A percentile compares a stretch with the other conserved stretches of the same genome.
Evolutionary conservation across 2,113 vertebrate species (phyloP).

Genomic region (Shinisaurus crocodilurus): DNA sequence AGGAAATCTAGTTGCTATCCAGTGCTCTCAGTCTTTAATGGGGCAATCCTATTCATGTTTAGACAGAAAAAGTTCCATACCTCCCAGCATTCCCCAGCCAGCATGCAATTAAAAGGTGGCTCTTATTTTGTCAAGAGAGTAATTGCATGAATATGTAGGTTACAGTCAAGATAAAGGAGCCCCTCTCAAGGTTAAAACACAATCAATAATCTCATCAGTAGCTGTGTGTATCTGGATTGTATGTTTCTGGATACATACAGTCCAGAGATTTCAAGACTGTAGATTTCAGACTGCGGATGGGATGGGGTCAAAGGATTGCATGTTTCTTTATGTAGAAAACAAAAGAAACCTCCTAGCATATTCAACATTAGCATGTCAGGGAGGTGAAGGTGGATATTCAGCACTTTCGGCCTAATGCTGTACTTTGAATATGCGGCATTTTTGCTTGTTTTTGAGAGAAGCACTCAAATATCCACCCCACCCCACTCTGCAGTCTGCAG

Average conservation of each 20-base stretch:
- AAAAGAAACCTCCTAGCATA: background rate
- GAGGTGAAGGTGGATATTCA: background rate
- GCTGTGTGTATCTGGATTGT: background rate
- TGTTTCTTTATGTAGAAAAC: background rate
- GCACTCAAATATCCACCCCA: background rate
- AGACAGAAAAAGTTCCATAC: too few relatives aligned
- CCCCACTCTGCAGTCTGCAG: background rate
- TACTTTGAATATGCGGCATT: background rate
- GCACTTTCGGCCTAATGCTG: background rate
- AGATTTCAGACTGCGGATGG: background rate
- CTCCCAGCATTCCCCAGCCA: too few relatives aligned
- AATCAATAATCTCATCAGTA: background rate
- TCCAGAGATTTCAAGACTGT: background rate
- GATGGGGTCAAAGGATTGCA: background rate
- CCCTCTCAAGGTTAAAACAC: background rate
- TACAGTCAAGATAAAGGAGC: background rate
- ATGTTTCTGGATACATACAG: too few relatives aligned
- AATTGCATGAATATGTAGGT: background rate
- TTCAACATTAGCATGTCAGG: background rate
- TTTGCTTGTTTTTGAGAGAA: background rate
- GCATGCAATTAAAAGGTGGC: background rate
- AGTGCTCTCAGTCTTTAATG: background rate
- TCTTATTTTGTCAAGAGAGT: background rate
- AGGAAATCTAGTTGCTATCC: background rate
- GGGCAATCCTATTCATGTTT: too few relatives aligned